Evolutionary conservation across 1,140 invertebrate species (phyloP), one percentile per base, ranked within the genome.

Genomic region (Lasaia peninsularis): DNA sequence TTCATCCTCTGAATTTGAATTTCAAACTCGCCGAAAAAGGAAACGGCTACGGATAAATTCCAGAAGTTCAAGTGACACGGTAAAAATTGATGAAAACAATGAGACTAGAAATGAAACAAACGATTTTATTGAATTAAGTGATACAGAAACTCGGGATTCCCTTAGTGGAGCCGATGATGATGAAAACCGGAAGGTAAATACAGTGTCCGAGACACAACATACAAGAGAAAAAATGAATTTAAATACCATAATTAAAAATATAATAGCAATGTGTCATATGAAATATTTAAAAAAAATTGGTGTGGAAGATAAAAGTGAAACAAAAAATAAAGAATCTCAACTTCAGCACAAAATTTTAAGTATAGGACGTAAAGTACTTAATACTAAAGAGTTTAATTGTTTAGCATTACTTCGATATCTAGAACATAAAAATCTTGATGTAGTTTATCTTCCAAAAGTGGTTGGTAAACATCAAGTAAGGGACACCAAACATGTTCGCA

Each of bases 271-370:
- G 20, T 78, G 77, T 60, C 65, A 58, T 32, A 73, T 65, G 16
- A 73, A 67, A 63, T 73, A 72, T 67, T 44, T 67, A n/a, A 69
- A 64, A 52, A 74, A 61, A 58, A 32, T 57, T 37, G 50, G 73
- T 49, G 37, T 37, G 24, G 64, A 28, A 61, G 51, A 33, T 6
- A n/a, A 20, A 40, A 14, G n/a, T 58, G 66, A 44, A 54, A 50
- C 52, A 50, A 9, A 18, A 33, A 24, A 0, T 28, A 61, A 50
- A 28, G 69, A 75, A 53, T 58, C 64, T 40, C 63, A 63, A 21
- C 50, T 86, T 20, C 73, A 77, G 64, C 80, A 73, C 57, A 88
- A 86, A 74, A 35, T 86, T 48, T 67, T 86, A 65, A 85, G 78
- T 63, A 71, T 88, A 44, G 85, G 85, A 54, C 68, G 66, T 52